Evolutionary conservation across 2,888 invertebrate genomes (phyloP).

Genomic region (Hirtodrosophila confusa): DNA sequence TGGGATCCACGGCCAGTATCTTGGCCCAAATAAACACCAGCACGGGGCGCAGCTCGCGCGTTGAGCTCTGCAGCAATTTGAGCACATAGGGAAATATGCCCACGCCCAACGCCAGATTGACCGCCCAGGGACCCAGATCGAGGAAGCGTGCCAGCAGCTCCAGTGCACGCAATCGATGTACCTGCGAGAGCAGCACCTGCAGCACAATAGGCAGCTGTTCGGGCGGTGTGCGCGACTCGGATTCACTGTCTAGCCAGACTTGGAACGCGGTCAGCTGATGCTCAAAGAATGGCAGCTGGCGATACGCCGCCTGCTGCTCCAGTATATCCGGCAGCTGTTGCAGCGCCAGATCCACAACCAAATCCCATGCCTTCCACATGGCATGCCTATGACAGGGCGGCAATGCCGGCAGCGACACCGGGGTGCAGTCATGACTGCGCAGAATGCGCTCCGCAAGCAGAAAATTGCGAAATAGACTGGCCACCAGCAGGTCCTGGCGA

Average conservation of each 20-base stretch:
- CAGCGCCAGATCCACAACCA: slow-evolving; percentile 96
- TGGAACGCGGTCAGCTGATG: slow-evolving; percentile 99
- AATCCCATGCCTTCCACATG: slow-evolving; percentile 99
- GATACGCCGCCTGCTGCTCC: slow-evolving; percentile 86
- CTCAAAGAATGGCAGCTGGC: slow-evolving; percentile 96
- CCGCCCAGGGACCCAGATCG: slow-evolving; percentile 98
- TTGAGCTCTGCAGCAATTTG: slow-evolving; percentile 97
- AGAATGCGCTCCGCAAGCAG: slow-evolving; percentile 97
- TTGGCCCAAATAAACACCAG: slow-evolving; percentile 99
- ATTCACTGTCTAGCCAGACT: slow-evolving; percentile 86
- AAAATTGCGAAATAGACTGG: slow-evolving; percentile 98
- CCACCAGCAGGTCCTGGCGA: slow-evolving; percentile 98
- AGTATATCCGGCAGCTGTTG: slow-evolving; percentile 93
- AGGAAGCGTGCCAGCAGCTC: slow-evolving; percentile 97
- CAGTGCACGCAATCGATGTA: slow-evolving; percentile 96
- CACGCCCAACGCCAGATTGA: slow-evolving; percentile 96
- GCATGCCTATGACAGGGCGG: slow-evolving; percentile 95
- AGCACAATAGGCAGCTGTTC: slow-evolving; percentile 98
- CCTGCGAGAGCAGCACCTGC: slow-evolving; percentile 91
- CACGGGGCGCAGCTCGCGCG: slow-evolving; percentile 94
- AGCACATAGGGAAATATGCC: slow-evolving; percentile 99
- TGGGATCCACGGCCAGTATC: slow-evolving; percentile 97
- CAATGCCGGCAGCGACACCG: slow-evolving; percentile 95
- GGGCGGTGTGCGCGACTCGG: slow-evolving; percentile 92
- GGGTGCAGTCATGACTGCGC: slow-evolving; percentile 98